phyloP scores from a whole-genome alignment of 2,113 vertebrate genomes.

The Anhinga rufa region DNA sequence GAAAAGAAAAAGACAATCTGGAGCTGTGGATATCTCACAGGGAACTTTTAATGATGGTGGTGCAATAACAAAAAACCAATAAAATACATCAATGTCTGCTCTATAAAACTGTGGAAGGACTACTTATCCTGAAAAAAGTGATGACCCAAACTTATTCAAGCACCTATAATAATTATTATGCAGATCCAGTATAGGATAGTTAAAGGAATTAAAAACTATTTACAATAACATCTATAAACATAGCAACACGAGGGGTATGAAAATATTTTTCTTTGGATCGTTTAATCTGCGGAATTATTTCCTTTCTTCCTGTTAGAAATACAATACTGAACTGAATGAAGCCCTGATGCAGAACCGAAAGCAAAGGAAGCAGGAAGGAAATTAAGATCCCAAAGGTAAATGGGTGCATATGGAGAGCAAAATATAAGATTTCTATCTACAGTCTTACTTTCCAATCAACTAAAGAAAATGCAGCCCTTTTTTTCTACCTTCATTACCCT shows the following conservation, averaged over 20 bases:
- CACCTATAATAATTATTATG: not conserved
- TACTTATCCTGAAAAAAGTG: not conserved
- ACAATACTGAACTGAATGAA: slow-evolving; percentile 1
- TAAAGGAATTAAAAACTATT: not conserved
- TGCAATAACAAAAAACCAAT: not conserved
- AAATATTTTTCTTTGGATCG: slow-evolving; percentile 37
- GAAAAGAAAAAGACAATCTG: not conserved
- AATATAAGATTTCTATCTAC: not conserved
- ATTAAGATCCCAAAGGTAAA: not conserved
- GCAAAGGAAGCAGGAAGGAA: slow-evolving; percentile 3
- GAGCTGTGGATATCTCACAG: not conserved
- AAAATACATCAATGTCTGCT: not conserved
- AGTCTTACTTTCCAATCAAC: not conserved
- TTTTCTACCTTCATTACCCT: not conserved
- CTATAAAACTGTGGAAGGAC: not conserved
- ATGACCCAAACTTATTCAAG: not conserved
- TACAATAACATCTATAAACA: slow-evolving; percentile 6
- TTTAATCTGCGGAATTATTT: slow-evolving; percentile 37
- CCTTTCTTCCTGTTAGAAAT: slow-evolving; percentile 27
- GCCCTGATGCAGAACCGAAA: not conserved
- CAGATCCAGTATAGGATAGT: not conserved
- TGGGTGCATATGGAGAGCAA: not conserved
- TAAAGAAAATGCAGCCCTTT: not conserved
- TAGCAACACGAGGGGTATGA: not conserved
- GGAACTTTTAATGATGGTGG: not conserved